phyloP scores from a whole-genome alignment of 1,140 invertebrate genomes.

The Drosophila aff. region DNA sequence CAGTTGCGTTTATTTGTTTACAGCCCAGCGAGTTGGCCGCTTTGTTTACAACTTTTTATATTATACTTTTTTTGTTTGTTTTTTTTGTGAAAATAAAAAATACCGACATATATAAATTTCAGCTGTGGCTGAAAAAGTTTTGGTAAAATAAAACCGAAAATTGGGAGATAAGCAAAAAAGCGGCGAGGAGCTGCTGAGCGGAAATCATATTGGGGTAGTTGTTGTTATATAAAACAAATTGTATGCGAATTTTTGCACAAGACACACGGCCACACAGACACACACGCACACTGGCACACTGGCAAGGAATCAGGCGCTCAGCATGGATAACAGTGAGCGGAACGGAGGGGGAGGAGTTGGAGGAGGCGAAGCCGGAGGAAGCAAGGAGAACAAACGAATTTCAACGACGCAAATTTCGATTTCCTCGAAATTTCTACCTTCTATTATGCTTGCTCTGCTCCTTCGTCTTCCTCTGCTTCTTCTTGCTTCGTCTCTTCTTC shows the following conservation, averaged over 20 bases:
- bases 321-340: slow-evolving; percentile 32
- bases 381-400: slow-evolving; percentile 55
- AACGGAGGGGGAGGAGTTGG: slow-evolving; percentile 1
- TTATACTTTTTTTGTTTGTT: slow-evolving; percentile 39
- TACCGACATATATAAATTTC: slow-evolving; percentile 38
- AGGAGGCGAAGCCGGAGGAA: slow-evolving; percentile 8
- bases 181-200: slow-evolving; percentile 51
- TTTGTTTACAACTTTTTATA: slow-evolving; percentile 64
- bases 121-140: slow-evolving; percentile 33
- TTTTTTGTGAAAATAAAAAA: slow-evolving; percentile 23
- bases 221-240: slow-evolving; percentile 76
- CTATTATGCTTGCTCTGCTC: slow-evolving; percentile 71
- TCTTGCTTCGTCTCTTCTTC: slow-evolving; percentile 47
- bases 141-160: slow-evolving; percentile 48
- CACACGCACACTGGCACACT: slow-evolving; percentile 9
- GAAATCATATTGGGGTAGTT: slow-evolving; percentile 78
- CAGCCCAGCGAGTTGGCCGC: slow-evolving; percentile 34
- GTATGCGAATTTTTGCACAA: slow-evolving; percentile 38
- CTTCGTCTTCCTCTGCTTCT: slow-evolving; percentile 35
- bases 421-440: slow-evolving; percentile 82
- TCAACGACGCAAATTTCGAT: slow-evolving; percentile 80
- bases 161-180: slow-evolving; percentile 67
- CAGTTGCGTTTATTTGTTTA: slow-evolving; percentile 58
- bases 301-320: slow-evolving; percentile 43
- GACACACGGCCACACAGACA: slow-evolving; percentile 15